Percentiles rank a stretch among this genome's conserved stretches.
These are phyloP conservation scores for Nibea coibor DNA, from an alignment of 2,113 vertebrate species.

Conservation along the genomic window DNA sequence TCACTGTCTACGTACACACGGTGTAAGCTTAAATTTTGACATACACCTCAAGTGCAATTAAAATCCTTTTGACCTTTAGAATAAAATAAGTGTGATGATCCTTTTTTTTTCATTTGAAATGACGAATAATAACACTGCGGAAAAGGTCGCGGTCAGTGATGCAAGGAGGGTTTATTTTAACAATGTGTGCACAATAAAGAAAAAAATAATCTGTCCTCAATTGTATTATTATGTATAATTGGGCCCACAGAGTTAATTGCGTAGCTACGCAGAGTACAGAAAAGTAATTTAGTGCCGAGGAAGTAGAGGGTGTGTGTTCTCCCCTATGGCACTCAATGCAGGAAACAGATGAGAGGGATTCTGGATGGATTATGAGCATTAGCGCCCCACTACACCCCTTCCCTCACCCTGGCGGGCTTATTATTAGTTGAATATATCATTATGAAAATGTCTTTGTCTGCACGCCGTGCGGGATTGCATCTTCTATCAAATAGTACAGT, in stretches of 20 bases:
- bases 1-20: not conserved
- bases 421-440: constrained; percentile 63
- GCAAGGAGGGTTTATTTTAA: not conserved
- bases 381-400: not conserved
- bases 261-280: constrained; percentile 21
- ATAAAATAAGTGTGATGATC: not conserved
- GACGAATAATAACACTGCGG: not conserved
- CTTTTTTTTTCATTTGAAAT: not conserved
- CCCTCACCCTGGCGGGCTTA: constrained; percentile 12
- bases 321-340: constrained; percentile 39
- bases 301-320: constrained; percentile 20
- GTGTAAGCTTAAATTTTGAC: not conserved
- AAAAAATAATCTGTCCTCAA: not conserved
- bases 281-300: constrained; percentile 46
- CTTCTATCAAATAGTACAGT: constrained; percentile 46
- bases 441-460: constrained; percentile 44
- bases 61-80: not conserved
- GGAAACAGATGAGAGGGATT: constrained; percentile 58
- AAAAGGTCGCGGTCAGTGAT: not conserved
- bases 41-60: not conserved
- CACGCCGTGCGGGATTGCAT: constrained; percentile 10
- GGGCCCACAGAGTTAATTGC: constrained; percentile 21
- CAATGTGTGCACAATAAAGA: not conserved
- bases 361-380: constrained; percentile 53
- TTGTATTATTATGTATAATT: constrained; percentile 20